A percentile compares a stretch with the other conserved stretches of the same genome.
phyloP scores from a whole-genome alignment of 2,113 vertebrate species.

The Cyrtonyx montezumae region DNA sequence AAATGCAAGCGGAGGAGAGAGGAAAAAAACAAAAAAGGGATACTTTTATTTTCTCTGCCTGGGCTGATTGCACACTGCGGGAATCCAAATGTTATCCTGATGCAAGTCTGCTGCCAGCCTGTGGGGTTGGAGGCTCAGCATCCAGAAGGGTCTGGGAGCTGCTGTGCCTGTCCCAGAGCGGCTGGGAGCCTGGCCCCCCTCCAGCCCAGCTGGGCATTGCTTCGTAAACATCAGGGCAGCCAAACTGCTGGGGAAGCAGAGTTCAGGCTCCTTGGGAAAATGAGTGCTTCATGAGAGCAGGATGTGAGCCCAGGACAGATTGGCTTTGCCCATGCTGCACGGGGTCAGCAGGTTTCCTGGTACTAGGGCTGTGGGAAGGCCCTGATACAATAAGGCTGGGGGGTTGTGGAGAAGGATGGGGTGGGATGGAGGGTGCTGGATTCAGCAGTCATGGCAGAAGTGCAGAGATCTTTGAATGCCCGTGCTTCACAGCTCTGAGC shows the following conservation, averaged over 20 bases:
- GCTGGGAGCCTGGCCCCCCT: background rate
- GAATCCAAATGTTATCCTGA: background rate
- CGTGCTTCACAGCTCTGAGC: accelerated
- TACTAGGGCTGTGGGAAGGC: background rate
- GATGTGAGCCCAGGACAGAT: background rate
- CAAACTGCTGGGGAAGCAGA: background rate
- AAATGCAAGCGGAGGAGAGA: too few relatives aligned
- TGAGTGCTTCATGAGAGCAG: background rate
- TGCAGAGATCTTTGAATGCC: background rate
- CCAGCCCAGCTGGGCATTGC: slow-evolving; percentile 16
- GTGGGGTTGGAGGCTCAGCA: background rate
- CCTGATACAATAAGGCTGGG: background rate
- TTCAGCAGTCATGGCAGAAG: background rate
- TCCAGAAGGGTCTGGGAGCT: background rate
- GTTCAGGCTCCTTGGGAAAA: slow-evolving; percentile 8
- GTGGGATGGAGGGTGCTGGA: background rate
- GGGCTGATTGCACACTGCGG: background rate
- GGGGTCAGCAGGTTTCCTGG: background rate
- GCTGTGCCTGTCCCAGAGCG: background rate
- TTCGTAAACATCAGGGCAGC: background rate
- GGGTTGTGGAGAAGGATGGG: background rate
- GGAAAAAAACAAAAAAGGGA: too few relatives aligned
- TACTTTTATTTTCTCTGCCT: background rate
- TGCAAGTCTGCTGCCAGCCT: background rate
- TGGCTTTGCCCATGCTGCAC: background rate